These are phyloP conservation scores for Melinaea menophilus DNA, from an alignment of 2,888 invertebrate genomes.

Conservation along the genomic window DNA sequence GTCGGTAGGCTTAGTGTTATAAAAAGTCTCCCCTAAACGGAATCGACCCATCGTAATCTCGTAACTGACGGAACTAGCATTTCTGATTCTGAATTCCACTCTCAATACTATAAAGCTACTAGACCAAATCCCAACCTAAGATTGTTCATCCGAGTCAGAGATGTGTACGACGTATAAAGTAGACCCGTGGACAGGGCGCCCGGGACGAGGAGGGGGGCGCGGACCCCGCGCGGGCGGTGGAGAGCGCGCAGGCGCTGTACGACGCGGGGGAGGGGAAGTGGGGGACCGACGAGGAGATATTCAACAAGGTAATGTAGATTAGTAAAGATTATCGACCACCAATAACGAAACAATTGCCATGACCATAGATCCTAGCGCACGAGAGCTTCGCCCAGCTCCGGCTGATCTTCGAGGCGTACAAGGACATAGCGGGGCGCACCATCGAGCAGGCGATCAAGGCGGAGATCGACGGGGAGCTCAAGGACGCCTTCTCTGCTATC, in stretches of 20 bases:
- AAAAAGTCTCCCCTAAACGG: too few species aligned
- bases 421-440: constrained; percentile 83
- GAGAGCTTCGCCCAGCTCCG: constrained; percentile 85
- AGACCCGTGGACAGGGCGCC: constrained; percentile 70
- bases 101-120: too few species aligned
- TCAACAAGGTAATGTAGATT: constrained; percentile 71
- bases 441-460: constrained; percentile 85
- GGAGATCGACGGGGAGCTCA: constrained; percentile 81
- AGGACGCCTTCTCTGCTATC: constrained; percentile 83
- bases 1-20: too few species aligned
- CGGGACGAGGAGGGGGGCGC: constrained; percentile 80
- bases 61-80: too few species aligned
- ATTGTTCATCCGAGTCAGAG: constrained; percentile 39
- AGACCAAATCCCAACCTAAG: not conserved
- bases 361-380: constrained; percentile 79
- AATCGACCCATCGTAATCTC: too few species aligned
- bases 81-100: too few species aligned
- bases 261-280: constrained; percentile 84
- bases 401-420: constrained; percentile 85
- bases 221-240: constrained; percentile 82
- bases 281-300: constrained; percentile 86
- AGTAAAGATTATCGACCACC: too few species aligned
- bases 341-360: not conserved
- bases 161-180: constrained; percentile 35
- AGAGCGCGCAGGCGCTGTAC: constrained; percentile 83